A percentile compares a stretch with the other conserved stretches of the same genome.
Conservation (phyloP, 2,888 invertebrate species). For the Deroplatys truncata region DNA sequence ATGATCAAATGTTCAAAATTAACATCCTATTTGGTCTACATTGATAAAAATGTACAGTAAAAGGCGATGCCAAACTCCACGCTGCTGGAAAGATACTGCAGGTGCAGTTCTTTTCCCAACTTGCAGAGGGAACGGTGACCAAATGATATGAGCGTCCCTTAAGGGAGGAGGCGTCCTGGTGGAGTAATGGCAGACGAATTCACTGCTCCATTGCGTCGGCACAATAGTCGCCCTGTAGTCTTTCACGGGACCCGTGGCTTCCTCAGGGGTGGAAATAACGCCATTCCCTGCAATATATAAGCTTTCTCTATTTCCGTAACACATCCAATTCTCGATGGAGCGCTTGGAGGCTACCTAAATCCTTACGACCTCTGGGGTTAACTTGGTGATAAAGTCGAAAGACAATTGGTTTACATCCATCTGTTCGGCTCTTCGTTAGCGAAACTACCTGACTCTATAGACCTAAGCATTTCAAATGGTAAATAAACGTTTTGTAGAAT, state of each 20-base stretch:
- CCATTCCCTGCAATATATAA: neutral
- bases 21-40: too few species aligned
- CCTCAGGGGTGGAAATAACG: neutral
- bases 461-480: neutral
- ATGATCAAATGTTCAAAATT: too few species aligned
- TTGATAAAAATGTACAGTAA: too few species aligned
- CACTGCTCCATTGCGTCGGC: neutral
- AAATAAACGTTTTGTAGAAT: neutral
- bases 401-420: neutral
- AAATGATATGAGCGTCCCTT: neutral
- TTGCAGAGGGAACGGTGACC: neutral
- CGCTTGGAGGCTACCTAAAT: neutral
- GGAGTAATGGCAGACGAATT: neutral
- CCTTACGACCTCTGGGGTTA: neutral
- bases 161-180: neutral
- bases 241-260: neutral
- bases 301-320: neutral
- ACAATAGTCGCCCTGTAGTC: neutral
- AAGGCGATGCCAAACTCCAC: too few species aligned
- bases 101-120: neutral
- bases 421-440: neutral
- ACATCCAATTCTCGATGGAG: neutral
- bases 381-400: neutral
- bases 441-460: neutral
- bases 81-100: neutral